Base-by-base conservation (phyloP, 2,113 vertebrate species). In the Spheniscus mendiculus region DNA sequence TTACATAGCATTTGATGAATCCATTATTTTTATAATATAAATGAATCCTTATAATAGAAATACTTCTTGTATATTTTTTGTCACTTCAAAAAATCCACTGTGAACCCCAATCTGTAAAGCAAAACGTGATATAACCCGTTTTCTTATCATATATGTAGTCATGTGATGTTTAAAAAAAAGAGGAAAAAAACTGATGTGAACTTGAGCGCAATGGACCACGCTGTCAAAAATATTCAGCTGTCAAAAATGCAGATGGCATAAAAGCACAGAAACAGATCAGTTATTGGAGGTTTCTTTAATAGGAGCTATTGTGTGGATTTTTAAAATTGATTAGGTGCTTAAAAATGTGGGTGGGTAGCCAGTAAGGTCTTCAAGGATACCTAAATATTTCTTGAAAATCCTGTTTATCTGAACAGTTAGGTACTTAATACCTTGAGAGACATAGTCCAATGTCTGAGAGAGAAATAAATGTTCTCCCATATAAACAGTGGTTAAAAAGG, bases 241-340 rank as follows among this genome's bases (percentile, higher is more conserved):
- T 96, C 96, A 97, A 94, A 96, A 96, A 97, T 96, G 84, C 96
- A 96, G 96, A 96, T 97, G 97, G 97, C 89, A 96, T 89, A 96
- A 93, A 97, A 94, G 38, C 77, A 91, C 72, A 93, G 94, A 94
- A 94, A 93, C 77, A 93, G 72, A 96, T 74, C 81, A 93, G 63
- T 89, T 84, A 67, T 59, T 78, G 65, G 38, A 82, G 30, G 16
- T 27, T 72, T 71, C 87, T 40, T 80, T 58, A 91, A 92, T 47
- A 87, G 47, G 73, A 92, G 63, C 29, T 44, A 94, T 56, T 96
- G 69, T 18, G 7, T 52, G 42, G 72, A 79, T 78, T 93, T 89
- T 47, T 10, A 23, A 79, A 89, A 85, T 25, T 42, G 12, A 63
- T 74, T 63, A 87, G 47, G 44, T 84, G 38, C 40, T 42, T 84